Evolutionary conservation across 2,888 invertebrate species (phyloP), one percentile per base, ranked within the genome.

Genomic region (Netelia virgata): DNA sequence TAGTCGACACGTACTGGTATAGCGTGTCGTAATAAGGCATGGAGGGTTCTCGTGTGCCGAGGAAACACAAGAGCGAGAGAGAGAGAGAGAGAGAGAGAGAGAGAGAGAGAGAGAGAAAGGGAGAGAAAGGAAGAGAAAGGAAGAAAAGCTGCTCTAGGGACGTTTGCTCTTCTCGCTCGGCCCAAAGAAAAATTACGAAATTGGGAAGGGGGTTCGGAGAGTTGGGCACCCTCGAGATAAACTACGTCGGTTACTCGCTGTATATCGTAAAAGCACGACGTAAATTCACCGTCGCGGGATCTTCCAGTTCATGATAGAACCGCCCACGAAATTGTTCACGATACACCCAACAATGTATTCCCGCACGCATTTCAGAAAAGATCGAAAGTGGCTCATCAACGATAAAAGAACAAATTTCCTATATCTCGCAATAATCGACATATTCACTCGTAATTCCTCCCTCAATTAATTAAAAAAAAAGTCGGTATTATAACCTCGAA

Each of bases 31-130:
- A 53, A 77, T 73, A 77, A 36, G 61, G 68, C 66, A 66, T 57
- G 59, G 83, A 77, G 14, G 66, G 43, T 82, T 20, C 61, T 63
- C 59, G 53, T 47, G 74, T 20, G 79, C 69, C 82, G 84, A 80
- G 85, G 83, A 72, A 77, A 43, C 50, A 53, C n/a, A 23, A 41
- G 20, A 41, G 28, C 28, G 28, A 41, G 8, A 73, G 28, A 47
- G 75, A 36, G 57, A 81, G 80, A 68, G 59, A 79, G 64, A 53
- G 59, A 69, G 74, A 43, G 59, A 28, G n/a, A n/a, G n/a, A 41
- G 20, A 41, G 28, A 3, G 28, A 41, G 8, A 73, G 28, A 47
- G 75, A 36, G 57, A 81, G 80, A 68, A n/a, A n/a, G n/a, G n/a
- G n/a, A n/a, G n/a, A n/a, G n/a, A n/a, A n/a, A n/a, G n/a, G n/a